Base-by-base conservation (phyloP, 2,797 vertebrate genomes). In the Sarcoramphus papa region DNA sequence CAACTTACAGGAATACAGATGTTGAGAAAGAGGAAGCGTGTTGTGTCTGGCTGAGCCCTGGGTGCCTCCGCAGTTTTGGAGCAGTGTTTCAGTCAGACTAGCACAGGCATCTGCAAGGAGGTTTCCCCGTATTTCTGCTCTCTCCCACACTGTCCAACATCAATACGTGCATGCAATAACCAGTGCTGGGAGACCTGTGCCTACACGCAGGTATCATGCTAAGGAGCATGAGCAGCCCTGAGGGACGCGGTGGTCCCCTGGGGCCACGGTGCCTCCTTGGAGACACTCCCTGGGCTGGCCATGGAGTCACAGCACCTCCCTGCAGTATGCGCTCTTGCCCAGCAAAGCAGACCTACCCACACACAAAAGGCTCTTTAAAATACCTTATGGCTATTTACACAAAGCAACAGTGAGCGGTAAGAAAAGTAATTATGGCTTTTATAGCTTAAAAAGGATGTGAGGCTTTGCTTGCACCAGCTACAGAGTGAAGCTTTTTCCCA, bases 1-100 rank as follows among this genome's bases (percentile, higher is more conserved):
- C 91, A 45, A 7, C 22, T 51, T 33, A 5, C 28, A 24, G 70
- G 37, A 67, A 9, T 18, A 62, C 37, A 60, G 83, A 47, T 40
- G 77, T 0, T 2, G 64, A 56, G 76, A 8, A 64, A 8, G 57
- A 27, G 62, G 51, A 35, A 50, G n/a, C 2, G 0, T 10, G 3
- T 1, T 10, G 48, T 10, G 51, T 28, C 80, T 54, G 22, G 63
- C 51, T 48, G 73, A 73, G 93, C 57, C 57, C 27, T 1, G 41
- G 75, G 64, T 53, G 60, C 17, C 63, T 18, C 54, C 0, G 3
- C 27, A n/a, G 48, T 10, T 69, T 24, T 17, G 67, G 30, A 78
- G 68, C n/a, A 11, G 21, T 14, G 23, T 48, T 59, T 35, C 1
- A 10, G 48, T 83, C 53, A 24, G 56, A 50, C 14, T 5, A 40